These are phyloP conservation scores for Pantelozetes paolii DNA, from an alignment of 2,888 invertebrate genomes.

Conservation along the genomic window DNA sequence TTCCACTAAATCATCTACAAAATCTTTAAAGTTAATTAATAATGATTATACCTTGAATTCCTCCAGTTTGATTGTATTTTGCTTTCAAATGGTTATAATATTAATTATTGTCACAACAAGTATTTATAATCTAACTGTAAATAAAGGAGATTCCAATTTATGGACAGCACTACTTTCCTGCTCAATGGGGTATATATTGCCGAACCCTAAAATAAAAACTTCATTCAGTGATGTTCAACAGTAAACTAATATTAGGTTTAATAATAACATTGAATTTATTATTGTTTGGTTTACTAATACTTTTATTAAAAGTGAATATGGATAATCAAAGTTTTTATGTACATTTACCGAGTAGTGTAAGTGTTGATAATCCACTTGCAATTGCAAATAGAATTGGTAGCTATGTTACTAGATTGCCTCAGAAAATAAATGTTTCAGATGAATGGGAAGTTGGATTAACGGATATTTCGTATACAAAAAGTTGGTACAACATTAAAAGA, in stretches of 20 bases:
- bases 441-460: slow-evolving; percentile 23
- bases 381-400: not conserved
- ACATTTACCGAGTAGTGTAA: not conserved
- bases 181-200: slow-evolving; percentile 20
- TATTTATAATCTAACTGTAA: not conserved
- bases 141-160: not conserved
- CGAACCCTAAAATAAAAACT: slow-evolving; percentile 11
- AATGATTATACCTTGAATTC: not conserved
- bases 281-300: no score
- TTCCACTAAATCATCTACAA: not conserved
- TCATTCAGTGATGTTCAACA: not conserved
- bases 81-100: slow-evolving; percentile 6
- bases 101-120: not conserved
- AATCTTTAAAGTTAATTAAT: not conserved
- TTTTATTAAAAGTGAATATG: not conserved
- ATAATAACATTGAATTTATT: not conserved
- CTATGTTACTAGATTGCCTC: slow-evolving; percentile 7
- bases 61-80: not conserved
- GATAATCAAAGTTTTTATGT: slow-evolving; percentile 1
- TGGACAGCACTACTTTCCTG: slow-evolving; percentile 27
- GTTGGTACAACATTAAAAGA: slow-evolving; percentile 13
- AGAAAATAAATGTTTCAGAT: not conserved
- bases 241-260: not conserved
- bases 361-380: not conserved
- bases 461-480: slow-evolving; percentile 35